Conservation (phyloP, 1,140 invertebrate genomes). For the Plectrocnemia conspersa region DNA sequence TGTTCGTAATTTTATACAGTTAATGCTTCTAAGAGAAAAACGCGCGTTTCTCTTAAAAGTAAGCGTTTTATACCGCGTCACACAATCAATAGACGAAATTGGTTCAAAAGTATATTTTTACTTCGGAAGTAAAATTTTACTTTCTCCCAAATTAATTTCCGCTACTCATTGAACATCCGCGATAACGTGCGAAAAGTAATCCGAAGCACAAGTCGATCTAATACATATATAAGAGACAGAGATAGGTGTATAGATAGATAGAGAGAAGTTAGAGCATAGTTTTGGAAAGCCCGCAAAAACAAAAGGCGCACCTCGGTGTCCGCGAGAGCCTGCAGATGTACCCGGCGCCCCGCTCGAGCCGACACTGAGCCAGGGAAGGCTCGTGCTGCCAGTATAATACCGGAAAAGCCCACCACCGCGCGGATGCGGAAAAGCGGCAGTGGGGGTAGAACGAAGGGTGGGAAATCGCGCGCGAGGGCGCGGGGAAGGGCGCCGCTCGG, state of each 20-base stretch:
- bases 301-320: slow-evolving; percentile 13
- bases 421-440: slow-evolving; percentile 6
- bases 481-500: background rate
- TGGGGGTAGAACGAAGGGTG: slow-evolving; percentile 1
- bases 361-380: slow-evolving; percentile 13
- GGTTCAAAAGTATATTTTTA: too few relatives aligned
- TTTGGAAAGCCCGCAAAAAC: slow-evolving; percentile 15
- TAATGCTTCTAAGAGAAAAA: too few relatives aligned
- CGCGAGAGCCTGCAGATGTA: slow-evolving; percentile 12
- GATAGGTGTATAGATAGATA: background rate
- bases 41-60: too few relatives aligned
- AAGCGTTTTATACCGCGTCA: too few relatives aligned
- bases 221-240: too few relatives aligned
- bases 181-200: too few relatives aligned
- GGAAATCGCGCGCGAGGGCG: background rate
- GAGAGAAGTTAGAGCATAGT: background rate
- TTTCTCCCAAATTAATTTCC: too few relatives aligned
- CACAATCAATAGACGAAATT: too few relatives aligned
- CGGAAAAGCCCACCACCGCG: slow-evolving; percentile 8
- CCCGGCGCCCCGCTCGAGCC: slow-evolving; percentile 19
- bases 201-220: too few relatives aligned
- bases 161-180: too few relatives aligned
- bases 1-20: too few relatives aligned
- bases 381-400: slow-evolving; percentile 22
- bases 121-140: too few relatives aligned